Evolutionary conservation across 2,113 vertebrate genomes (phyloP), one percentile per base, ranked within the genome.

Genomic region (Chaetops frenatus): DNA sequence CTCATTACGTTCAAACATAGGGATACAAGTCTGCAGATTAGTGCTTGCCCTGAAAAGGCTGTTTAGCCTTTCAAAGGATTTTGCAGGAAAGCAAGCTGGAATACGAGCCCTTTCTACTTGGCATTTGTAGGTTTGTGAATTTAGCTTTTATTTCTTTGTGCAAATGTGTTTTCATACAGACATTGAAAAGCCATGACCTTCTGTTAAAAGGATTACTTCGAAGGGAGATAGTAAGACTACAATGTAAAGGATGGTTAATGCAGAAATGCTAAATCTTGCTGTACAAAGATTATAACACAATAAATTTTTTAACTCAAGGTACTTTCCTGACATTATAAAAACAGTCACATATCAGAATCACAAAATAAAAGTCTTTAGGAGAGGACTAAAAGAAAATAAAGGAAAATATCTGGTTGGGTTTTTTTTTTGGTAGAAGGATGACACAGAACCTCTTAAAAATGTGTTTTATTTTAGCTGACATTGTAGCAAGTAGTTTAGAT

Each of bases 201-300:
- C 51, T 93, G 80, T 95, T 84, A 94, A 96, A 88, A 81, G 69
- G 67, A 94, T 97, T 96, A 88, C 64, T 76, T 94, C 57, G 40
- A 71, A 86, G 76, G 48, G 25, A 91, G 84, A 76, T 92, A 91
- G 61, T 69, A 90, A 61, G 74, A 79, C 53, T 91, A 33, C 33
- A 69, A 40, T 48, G 57, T 91, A 94, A 92, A 89, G 11, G 65
- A 69, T 84, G 12, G 61, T 67, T 94, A 94, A 95, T 73, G 67
- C 47, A 89, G 61, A 95, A 94, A 95, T 72, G 53, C n/a, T 92
- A 91, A 96, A 79, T 95, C 62, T 79, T 9, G 16, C 77, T 80
- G 21, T 89, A 56, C 53, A 40, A 82, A 95, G 83, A 94, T 92
- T 95, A 87, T 82, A 64, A 47, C 57, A 86, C 78, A 81, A 61